Evolutionary conservation across 2,113 vertebrate genomes (phyloP).

Genomic region (Riparia riparia): DNA sequence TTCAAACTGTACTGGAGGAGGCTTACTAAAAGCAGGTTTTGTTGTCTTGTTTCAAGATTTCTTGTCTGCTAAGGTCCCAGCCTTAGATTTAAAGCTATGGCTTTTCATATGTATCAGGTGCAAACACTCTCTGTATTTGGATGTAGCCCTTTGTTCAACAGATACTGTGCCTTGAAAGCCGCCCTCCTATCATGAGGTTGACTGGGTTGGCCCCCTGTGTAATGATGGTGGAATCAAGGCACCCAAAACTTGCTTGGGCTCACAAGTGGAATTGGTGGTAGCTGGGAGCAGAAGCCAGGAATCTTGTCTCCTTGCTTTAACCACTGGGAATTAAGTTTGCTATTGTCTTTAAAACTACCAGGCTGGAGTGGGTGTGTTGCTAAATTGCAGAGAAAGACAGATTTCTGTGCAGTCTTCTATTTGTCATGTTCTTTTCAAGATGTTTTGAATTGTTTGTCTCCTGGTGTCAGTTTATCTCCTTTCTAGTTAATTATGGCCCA

Average conservation of each 20-base stretch:
- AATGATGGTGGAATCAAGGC: background rate
- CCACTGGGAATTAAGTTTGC: background rate
- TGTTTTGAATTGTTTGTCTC: background rate
- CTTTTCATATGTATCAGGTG: background rate
- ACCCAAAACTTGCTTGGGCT: background rate
- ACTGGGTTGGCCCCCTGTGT: accelerated
- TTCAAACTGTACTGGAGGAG: background rate
- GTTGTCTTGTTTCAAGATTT: conserved; percentile 1
- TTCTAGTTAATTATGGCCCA: background rate
- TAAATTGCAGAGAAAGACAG: background rate
- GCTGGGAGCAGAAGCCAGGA: background rate
- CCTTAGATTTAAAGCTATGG: background rate
- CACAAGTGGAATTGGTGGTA: background rate
- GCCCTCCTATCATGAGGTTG: background rate
- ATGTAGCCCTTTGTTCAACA: background rate
- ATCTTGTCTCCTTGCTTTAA: background rate
- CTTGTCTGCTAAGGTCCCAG: background rate
- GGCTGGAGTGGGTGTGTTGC: background rate
- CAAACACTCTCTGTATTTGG: background rate
- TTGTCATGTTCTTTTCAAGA: background rate
- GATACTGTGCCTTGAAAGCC: background rate
- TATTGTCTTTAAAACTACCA: conserved; percentile 19
- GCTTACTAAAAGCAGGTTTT: background rate
- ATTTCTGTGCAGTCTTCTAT: conserved; percentile 10
- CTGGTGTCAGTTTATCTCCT: background rate